Percentiles rank a stretch among this genome's conserved stretches.
phyloP scores from a whole-genome alignment of 2,797 vertebrate genomes.

The Centroberyx gerrardi region DNA sequence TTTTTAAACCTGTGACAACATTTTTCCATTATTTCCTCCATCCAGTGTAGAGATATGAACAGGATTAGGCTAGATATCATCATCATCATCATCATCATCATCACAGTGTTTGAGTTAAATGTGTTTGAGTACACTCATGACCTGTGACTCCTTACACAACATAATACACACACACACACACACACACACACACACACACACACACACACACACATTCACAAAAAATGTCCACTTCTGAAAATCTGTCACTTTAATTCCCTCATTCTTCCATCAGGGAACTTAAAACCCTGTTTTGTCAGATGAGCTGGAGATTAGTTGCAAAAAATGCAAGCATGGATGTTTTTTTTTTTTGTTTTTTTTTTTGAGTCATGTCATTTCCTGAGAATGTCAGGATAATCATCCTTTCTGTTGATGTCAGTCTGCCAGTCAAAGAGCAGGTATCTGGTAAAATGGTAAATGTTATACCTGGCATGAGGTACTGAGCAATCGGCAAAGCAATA shows the following conservation, averaged over 20 bases:
- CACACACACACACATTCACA: slow-evolving; percentile 14
- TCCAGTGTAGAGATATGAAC: too few relatives aligned
- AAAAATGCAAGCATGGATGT: background rate
- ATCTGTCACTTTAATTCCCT: slow-evolving; percentile 1
- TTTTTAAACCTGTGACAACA: too few relatives aligned
- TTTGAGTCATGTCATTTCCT: slow-evolving; percentile 12
- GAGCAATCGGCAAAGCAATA: background rate
- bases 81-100: too few relatives aligned
- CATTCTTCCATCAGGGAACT: slow-evolving; percentile 2
- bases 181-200: slow-evolving; percentile 22
- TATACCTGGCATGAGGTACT: slow-evolving; percentile 11
- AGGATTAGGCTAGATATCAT: too few relatives aligned
- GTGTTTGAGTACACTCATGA: background rate
- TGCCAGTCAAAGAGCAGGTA: slow-evolving; percentile 1
- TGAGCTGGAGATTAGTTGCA: slow-evolving; percentile 8
- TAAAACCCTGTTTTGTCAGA: background rate
- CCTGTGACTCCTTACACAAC: background rate
- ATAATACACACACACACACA: slow-evolving; percentile 1
- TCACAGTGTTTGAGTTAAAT: background rate
- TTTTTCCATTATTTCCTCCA: too few relatives aligned
- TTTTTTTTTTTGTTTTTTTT: background rate
- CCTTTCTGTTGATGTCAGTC: slow-evolving; percentile 5
- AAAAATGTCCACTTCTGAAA: background rate
- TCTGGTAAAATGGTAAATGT: background rate
- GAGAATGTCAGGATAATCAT: slow-evolving; percentile 37